Evolutionary conservation across 1,140 invertebrate genomes (phyloP).

Genomic region (Sitodiplosis mosellana): DNA sequence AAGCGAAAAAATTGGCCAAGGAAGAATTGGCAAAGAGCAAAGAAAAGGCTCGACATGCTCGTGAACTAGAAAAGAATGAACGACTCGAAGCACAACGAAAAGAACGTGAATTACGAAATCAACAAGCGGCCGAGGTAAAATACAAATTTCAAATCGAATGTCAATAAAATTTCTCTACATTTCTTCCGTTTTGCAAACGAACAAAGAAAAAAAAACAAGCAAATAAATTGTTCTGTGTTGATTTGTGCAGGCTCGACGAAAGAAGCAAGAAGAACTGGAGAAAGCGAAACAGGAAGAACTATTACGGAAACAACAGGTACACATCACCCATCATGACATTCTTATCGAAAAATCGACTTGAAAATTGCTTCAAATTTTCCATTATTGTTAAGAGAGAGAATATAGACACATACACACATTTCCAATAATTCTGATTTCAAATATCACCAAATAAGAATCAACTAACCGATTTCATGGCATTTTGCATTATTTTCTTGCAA

Average conservation of each 20-base stretch:
- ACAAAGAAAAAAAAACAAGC: background rate
- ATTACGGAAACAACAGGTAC: constrained; percentile 63
- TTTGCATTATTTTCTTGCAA: constrained; percentile 8
- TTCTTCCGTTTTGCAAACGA: background rate
- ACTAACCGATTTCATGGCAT: background rate
- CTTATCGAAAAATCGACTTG: background rate
- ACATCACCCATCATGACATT: constrained; percentile 1
- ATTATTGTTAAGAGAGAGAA: no score
- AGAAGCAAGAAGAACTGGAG: constrained; percentile 68
- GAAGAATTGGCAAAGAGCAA: constrained; percentile 27
- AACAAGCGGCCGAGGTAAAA: constrained; percentile 44
- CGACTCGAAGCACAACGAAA: constrained; percentile 53
- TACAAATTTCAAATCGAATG: constrained; percentile 3
- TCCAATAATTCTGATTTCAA: background rate
- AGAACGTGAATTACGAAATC: constrained; percentile 54
- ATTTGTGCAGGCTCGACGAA: constrained; percentile 52
- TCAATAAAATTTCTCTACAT: background rate
- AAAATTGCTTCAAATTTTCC: background rate
- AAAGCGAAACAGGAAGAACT: constrained; percentile 69
- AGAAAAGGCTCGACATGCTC: constrained; percentile 31
- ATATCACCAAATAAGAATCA: background rate
- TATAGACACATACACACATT: no score
- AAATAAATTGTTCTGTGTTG: background rate
- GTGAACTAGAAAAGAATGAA: constrained; percentile 61
- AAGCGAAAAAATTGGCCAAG: constrained; percentile 34